A percentile compares a stretch with the other conserved stretches of the same genome.
phyloP scores from a whole-genome alignment of 2,113 vertebrate species.

The Illadopsis cleaveri region DNA sequence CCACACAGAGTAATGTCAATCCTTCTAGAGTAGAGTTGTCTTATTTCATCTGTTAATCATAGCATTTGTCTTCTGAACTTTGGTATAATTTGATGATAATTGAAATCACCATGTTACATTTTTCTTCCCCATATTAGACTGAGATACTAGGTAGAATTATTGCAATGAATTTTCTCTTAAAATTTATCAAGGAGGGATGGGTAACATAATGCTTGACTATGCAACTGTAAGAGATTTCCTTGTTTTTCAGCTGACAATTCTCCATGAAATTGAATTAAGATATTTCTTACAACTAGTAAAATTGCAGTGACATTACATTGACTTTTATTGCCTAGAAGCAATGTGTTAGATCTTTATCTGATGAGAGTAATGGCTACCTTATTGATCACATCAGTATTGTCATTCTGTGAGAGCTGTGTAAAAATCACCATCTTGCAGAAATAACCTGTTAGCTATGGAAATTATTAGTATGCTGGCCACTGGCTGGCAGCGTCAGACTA shows the following conservation, averaged over 20 bases:
- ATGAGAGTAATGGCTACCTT: neutral
- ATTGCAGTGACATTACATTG: neutral
- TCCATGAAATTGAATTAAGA: neutral
- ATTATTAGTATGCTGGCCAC: neutral
- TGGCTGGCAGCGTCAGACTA: neutral
- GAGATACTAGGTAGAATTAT: neutral
- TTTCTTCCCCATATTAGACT: neutral
- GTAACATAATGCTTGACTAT: neutral
- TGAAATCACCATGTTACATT: neutral
- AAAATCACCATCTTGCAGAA: neutral
- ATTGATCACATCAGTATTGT: neutral
- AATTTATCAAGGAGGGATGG: neutral
- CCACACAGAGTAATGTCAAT: neutral
- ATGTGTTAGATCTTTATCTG: neutral
- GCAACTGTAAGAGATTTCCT: neutral
- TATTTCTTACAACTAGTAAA: neutral
- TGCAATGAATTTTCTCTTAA: neutral
- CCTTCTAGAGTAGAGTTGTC: neutral
- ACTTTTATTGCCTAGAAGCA: neutral
- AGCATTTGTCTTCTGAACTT: neutral
- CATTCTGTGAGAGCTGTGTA: neutral
- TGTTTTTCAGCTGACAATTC: neutral
- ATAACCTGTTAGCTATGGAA: neutral
- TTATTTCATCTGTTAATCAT: neutral
- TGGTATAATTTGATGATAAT: neutral